These are phyloP conservation scores for Tapirus terrestris DNA, from an alignment of 2,113 vertebrate species.

Conservation along the genomic window DNA sequence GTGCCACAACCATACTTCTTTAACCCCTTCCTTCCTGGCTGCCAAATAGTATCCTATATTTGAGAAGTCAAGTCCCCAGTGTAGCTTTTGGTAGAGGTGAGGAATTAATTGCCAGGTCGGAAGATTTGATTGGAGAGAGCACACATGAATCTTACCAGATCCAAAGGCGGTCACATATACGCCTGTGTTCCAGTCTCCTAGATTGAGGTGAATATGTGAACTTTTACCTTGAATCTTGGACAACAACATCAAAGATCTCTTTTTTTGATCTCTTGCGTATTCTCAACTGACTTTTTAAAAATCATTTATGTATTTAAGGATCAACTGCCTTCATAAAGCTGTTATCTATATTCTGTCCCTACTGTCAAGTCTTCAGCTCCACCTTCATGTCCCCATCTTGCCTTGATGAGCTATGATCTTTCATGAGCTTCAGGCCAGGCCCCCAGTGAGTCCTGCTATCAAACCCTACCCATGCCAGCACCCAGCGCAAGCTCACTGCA, in stretches of 20 bases:
- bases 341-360: neutral
- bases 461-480: neutral
- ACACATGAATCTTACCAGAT: neutral
- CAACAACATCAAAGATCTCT: neutral
- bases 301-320: neutral
- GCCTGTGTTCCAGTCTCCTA: neutral
- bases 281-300: neutral
- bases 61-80: neutral
- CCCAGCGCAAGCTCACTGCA: neutral
- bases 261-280: neutral
- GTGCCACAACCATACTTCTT: conserved; percentile 65
- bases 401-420: conserved; percentile 53
- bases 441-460: neutral
- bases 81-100: neutral
- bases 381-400: neutral
- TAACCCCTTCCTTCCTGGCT: conserved; percentile 69
- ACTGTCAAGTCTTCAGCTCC: neutral
- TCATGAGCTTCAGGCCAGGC: conserved; percentile 30
- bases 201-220: neutral
- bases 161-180: neutral
- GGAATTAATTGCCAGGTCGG: neutral
- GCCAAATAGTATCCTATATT: neutral
- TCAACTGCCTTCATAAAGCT: neutral
- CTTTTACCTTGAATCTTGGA: neutral
- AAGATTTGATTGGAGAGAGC: neutral